Conservation (phyloP, 2,888 invertebrate species). For the Drosophila anceps region DNA sequence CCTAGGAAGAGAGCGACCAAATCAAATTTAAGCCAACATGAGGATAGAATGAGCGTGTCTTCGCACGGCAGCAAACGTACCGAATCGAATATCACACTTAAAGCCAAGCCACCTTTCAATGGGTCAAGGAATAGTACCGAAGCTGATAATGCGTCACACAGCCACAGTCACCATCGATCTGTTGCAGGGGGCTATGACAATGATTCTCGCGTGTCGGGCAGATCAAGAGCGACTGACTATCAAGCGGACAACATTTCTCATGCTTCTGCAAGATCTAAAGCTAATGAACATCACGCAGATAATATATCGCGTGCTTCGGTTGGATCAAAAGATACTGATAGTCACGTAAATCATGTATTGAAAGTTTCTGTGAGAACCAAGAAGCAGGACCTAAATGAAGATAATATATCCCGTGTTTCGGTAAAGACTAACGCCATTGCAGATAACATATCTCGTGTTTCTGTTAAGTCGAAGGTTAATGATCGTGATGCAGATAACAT, state of each 20-base stretch:
- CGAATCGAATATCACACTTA: constrained; percentile 2
- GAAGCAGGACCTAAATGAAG: background rate
- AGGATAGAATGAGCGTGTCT: background rate
- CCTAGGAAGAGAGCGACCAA: background rate
- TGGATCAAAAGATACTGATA: background rate
- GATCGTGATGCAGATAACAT: background rate
- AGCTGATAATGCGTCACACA: background rate
- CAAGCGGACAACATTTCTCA: background rate
- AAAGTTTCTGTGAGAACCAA: background rate
- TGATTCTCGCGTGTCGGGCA: background rate
- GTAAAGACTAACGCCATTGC: background rate
- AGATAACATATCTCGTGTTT: background rate
- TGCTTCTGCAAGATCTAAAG: background rate
- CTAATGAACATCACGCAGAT: background rate
- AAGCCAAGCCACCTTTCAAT: background rate
- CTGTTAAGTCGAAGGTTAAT: background rate
- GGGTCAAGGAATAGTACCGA: background rate
- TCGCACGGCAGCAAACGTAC: constrained; percentile 5
- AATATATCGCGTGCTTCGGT: constrained; percentile 13
- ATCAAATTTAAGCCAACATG: background rate
- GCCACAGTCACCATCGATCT: background rate
- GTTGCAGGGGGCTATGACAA: constrained; percentile 1
- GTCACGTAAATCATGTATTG: background rate
- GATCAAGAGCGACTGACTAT: background rate
- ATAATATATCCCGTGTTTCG: background rate